A percentile compares a stretch with the other conserved stretches of the same genome.
phyloP scores from a whole-genome alignment of 2,797 vertebrate species.

The Leucoraja ocellata region DNA sequence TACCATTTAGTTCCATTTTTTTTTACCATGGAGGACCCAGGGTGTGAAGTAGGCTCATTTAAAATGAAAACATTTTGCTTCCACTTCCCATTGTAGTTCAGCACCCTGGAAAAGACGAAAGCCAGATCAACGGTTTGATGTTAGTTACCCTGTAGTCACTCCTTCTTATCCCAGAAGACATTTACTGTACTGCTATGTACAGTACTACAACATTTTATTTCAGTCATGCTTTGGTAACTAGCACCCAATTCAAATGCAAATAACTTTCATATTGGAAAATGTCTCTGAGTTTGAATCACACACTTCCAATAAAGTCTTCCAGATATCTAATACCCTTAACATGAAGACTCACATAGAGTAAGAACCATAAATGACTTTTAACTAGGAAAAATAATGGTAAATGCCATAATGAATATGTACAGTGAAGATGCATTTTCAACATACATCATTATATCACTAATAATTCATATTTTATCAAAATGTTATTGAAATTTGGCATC shows the following conservation, averaged over 20 bases:
- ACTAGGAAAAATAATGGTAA: neutral
- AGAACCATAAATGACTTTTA: neutral
- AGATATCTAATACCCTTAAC: neutral
- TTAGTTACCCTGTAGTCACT: neutral
- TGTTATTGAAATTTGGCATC: neutral
- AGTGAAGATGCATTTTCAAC: neutral
- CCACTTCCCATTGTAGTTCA: neutral
- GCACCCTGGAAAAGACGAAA: neutral
- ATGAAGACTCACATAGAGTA: neutral
- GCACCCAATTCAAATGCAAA: neutral
- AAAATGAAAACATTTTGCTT: neutral
- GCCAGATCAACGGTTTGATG: neutral
- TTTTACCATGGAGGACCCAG: neutral
- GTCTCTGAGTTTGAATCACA: neutral
- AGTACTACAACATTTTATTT: neutral
- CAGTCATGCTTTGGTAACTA: neutral
- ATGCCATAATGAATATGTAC: neutral
- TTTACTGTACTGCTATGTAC: neutral
- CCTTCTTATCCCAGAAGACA: neutral
- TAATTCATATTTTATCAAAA: neutral
- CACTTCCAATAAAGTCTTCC: neutral
- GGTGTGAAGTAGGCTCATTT: neutral
- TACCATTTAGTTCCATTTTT: neutral
- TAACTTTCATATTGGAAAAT: neutral
- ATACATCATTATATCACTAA: neutral